Base-by-base conservation (phyloP, 2,888 invertebrate genomes). In the Beris morrisii region DNA sequence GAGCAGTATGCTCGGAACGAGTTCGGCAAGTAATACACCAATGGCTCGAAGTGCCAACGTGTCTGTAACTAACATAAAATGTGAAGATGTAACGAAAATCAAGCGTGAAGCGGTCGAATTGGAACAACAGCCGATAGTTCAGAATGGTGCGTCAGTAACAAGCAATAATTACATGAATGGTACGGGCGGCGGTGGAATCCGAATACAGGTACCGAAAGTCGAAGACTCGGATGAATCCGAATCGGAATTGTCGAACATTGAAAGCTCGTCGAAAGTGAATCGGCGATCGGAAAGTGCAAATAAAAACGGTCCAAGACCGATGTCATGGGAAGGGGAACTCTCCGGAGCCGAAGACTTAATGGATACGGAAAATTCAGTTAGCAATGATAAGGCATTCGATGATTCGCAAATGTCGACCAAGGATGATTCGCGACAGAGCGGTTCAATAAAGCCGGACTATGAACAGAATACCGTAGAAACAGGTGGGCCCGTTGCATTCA, bases 281-380 rank as follows among this genome's bases (percentile, higher is more conserved):
- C 75, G 85, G 65, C 79, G 86, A 44, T 72, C 72, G 6, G 82
- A 79, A 67, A 83, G 82, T 71, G 81, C 44, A 52, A 73, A 75
- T 53, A 78, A 79, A 68, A 80, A 78, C 68, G 84, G 84, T 54
- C 85, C 86, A 7, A 82, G 95, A 61, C 95, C 95, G 56, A 95
- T 95, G 95, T 94, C 93, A 6, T 95, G 95, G 95, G 95, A 95
- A 79, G 95, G 95, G 7, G 94, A 93, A 78, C 85, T 95, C 11
- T 94, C 93, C 2, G 95, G 95, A 76, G 87, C 90, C n/a, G 93
- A 93, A 71, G 86, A 86, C 81, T 83, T 78, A 15, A 81, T 82
- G 81, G 82, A 82, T 56, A 79, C 78, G 4, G 81, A 78, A 56
- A 76, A 79, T 44, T 64, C 71, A 50, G 45, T 67, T 50, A 65